Percentiles rank a stretch among this genome's conserved stretches.
These are phyloP conservation scores for Operophtera brumata DNA, from an alignment of 2,888 invertebrate genomes.

Conservation along the genomic window DNA sequence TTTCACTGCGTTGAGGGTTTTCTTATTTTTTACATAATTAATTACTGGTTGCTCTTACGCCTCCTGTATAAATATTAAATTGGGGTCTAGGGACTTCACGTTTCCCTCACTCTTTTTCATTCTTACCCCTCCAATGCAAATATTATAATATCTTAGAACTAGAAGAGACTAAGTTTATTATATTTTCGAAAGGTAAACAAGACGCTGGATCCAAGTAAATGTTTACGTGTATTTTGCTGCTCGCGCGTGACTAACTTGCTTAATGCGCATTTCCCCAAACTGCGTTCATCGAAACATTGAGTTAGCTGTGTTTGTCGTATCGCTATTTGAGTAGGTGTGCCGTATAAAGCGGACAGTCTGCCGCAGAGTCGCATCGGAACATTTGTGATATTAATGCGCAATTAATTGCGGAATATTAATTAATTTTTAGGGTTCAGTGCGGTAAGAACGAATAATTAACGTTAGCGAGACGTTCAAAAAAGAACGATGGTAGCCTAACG, in stretches of 20 bases:
- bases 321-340: not conserved
- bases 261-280: conserved; percentile 11
- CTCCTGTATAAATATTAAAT: too few relatives aligned
- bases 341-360: not conserved
- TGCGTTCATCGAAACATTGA: not conserved
- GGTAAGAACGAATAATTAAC: too few relatives aligned
- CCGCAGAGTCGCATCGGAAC: not conserved
- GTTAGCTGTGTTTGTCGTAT: conserved; percentile 1
- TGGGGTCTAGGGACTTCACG: too few relatives aligned
- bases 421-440: not conserved
- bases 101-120: too few relatives aligned
- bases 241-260: not conserved
- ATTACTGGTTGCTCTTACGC: too few relatives aligned
- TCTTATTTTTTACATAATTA: too few relatives aligned
- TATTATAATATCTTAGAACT: too few relatives aligned
- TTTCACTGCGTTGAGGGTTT: too few relatives aligned
- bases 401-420: not conserved
- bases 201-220: conserved; percentile 6
- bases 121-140: too few relatives aligned
- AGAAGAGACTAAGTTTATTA: too few relatives aligned
- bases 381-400: not conserved
- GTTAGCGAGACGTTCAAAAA: too few relatives aligned
- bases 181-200: conserved; percentile 1
- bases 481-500: too few relatives aligned
- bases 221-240: conserved; percentile 11